Evolutionary conservation across 2,113 vertebrate species (phyloP).

Genomic region (Fukomys damarensis): DNA sequence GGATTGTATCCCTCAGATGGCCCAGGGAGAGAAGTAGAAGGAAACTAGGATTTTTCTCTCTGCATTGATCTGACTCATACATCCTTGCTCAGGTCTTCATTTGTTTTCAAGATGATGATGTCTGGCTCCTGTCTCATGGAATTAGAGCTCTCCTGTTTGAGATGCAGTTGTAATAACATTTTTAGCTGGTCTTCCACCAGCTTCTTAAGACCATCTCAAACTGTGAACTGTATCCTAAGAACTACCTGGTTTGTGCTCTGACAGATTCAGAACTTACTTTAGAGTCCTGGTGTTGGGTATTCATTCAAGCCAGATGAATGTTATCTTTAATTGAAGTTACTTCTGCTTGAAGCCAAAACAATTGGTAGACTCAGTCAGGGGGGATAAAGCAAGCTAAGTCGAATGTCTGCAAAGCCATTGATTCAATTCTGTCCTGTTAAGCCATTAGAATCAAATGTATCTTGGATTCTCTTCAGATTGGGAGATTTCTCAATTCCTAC

Average conservation of each 20-base stretch:
- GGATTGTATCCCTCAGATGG: neutral
- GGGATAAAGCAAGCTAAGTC: neutral
- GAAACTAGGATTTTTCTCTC: neutral
- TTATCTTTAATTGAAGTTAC: conserved; percentile 70
- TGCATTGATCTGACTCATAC: neutral
- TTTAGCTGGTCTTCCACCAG: neutral
- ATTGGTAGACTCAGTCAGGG: conserved; percentile 10
- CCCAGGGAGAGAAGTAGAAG: neutral
- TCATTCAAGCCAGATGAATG: conserved; percentile 61
- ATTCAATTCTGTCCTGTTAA: conserved; percentile 63
- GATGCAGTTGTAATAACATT: neutral
- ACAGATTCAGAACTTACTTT: conserved; percentile 28
- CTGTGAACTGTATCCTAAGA: neutral
- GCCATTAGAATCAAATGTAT: neutral
- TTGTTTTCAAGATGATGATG: conserved; percentile 31
- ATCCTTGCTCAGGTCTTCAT: neutral
- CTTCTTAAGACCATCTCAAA: conserved; percentile 5
- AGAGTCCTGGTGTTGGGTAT: conserved; percentile 38
- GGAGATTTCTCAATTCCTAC: conserved; percentile 51
- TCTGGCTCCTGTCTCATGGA: neutral
- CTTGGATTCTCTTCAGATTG: conserved; percentile 48
- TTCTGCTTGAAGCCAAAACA: conserved; percentile 65
- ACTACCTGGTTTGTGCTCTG: conserved; percentile 36
- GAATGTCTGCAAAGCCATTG: conserved; percentile 17
- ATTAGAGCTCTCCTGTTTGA: conserved; percentile 6